Evolutionary conservation across 2,797 vertebrate species (phyloP).

Genomic region (Fratercula arctica): DNA sequence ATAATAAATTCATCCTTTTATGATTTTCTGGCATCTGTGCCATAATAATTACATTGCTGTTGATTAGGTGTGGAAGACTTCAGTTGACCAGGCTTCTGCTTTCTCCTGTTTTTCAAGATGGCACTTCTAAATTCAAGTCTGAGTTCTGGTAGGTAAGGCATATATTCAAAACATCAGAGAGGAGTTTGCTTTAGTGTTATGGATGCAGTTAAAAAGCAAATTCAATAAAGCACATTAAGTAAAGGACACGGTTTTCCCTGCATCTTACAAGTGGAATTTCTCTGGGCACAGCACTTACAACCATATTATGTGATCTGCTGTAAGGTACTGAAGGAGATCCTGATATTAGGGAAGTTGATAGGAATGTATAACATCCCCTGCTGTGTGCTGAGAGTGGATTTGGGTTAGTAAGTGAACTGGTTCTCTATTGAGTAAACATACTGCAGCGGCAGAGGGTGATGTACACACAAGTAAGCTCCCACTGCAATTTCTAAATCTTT

Average conservation of each 20-base stretch:
- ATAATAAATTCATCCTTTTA: neutral
- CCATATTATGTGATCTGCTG: neutral
- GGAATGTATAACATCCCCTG: neutral
- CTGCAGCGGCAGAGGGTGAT: neutral
- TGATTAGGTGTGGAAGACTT: neutral
- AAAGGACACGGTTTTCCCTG: neutral
- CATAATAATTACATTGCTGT: neutral
- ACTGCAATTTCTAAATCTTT: neutral
- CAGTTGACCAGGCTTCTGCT: neutral
- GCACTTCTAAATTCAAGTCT: neutral
- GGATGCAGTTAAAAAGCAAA: neutral
- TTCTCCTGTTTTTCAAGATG: neutral
- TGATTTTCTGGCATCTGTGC: neutral
- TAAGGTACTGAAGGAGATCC: neutral
- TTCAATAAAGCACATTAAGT: neutral
- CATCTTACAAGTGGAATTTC: neutral
- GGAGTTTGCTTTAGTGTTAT: neutral
- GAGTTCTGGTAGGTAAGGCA: neutral
- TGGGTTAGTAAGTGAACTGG: neutral
- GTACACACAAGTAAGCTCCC: neutral
- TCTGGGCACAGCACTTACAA: neutral
- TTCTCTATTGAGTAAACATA: neutral
- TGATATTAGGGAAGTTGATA: neutral
- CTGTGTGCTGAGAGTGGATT: neutral
- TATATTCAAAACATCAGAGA: neutral